Evolutionary conservation across 2,888 invertebrate genomes (phyloP).

Genomic region (Onthophagus sagittarius): DNA sequence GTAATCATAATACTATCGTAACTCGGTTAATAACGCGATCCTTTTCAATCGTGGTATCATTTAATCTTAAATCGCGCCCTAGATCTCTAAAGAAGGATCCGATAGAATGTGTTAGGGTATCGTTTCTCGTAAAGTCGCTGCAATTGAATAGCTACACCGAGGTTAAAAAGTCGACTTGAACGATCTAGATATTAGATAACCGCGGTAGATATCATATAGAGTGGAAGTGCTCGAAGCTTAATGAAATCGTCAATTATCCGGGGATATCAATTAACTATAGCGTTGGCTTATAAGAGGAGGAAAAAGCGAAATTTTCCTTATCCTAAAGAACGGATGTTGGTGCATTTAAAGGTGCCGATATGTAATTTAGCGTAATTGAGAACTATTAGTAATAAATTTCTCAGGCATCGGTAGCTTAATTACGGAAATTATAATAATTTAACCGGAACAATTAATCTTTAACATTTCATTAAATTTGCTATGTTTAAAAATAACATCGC

Average conservation of each 20-base stretch:
- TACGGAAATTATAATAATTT: background rate
- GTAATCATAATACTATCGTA: background rate
- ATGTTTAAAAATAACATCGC: background rate
- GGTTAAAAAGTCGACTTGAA: background rate
- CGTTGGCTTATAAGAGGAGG: background rate
- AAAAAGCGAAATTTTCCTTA: background rate
- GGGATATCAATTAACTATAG: background rate
- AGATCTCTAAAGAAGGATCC: background rate
- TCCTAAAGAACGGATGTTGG: background rate
- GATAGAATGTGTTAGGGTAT: background rate
- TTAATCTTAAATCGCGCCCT: background rate
- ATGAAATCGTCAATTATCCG: background rate
- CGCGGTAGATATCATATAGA: background rate
- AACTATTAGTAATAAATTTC: background rate
- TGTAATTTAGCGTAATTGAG: background rate
- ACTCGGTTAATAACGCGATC: background rate
- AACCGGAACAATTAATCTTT: background rate
- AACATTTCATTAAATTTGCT: background rate
- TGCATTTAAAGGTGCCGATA: background rate
- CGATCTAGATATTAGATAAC: background rate
- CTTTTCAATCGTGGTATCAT: background rate
- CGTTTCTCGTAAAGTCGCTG: background rate
- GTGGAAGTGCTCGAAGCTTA: background rate
- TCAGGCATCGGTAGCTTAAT: background rate
- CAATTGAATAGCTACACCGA: background rate